Conservation (phyloP, 1,140 invertebrate genomes). For the Bombus polaris region DNA sequence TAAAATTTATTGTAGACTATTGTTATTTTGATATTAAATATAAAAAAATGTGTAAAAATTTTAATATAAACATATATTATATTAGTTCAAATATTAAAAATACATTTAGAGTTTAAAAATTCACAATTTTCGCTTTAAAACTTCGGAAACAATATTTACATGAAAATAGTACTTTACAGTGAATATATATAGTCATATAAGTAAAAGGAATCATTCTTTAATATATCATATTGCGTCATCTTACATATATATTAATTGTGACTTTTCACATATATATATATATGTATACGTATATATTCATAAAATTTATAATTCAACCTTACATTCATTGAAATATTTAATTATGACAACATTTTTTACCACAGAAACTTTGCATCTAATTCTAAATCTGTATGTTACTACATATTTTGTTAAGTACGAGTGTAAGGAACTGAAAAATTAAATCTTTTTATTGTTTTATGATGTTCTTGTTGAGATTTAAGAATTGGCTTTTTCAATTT, state of each 20-base stretch:
- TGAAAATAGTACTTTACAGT: conserved; percentile 7
- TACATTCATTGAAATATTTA: conserved; percentile 6
- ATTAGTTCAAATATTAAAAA: conserved; percentile 22
- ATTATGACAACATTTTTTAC: neutral
- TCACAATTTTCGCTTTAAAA: conserved; percentile 16
- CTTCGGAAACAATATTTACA: neutral
- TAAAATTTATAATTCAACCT: conserved; percentile 12
- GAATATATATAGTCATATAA: neutral
- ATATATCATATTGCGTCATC: neutral
- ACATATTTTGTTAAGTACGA: conserved; percentile 1
- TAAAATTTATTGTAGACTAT: conserved; percentile 58
- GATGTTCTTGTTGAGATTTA: conserved; percentile 36
- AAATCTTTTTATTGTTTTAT: conserved; percentile 77
- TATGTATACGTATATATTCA: neutral
- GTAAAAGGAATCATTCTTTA: neutral
- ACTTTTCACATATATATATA: neutral
- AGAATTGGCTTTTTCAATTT: conserved; percentile 64
- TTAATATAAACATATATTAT: conserved; percentile 35
- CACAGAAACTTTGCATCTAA: neutral
- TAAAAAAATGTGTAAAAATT: neutral
- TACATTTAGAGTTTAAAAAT: conserved; percentile 23
- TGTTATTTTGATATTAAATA: neutral
- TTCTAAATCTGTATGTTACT: neutral
- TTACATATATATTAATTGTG: neutral
- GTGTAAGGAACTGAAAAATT: conserved; percentile 84